These are phyloP conservation scores for Podotricha telesiphe DNA, from an alignment of 2,888 invertebrate genomes.

Conservation along the genomic window DNA sequence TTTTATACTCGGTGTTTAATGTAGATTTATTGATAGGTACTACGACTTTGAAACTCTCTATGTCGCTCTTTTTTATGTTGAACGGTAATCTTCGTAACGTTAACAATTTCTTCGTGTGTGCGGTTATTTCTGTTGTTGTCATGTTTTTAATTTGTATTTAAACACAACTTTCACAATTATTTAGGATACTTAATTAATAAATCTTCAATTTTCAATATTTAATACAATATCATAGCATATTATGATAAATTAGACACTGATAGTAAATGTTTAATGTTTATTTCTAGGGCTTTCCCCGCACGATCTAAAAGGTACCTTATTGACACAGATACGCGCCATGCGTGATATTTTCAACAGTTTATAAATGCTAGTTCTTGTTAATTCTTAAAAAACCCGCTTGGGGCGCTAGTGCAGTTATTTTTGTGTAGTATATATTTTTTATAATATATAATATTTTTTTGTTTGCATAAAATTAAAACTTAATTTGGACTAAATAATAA, in stretches of 20 bases:
- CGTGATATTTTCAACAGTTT: conserved; percentile 3
- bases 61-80: conserved; percentile 39
- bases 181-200: background rate
- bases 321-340: conserved; percentile 2
- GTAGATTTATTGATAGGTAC: conserved; percentile 25
- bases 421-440: background rate
- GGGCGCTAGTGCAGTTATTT: background rate
- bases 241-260: background rate
- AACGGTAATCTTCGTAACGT: conserved; percentile 33
- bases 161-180: background rate
- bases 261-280: background rate
- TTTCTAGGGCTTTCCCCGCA: conserved; percentile 14
- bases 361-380: background rate
- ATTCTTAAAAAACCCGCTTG: conserved; percentile 5
- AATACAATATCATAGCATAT: background rate
- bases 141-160: conserved; percentile 23
- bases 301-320: background rate
- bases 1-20: conserved; percentile 43
- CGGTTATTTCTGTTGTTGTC: conserved; percentile 10
- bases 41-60: conserved; percentile 36
- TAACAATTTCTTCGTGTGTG: background rate
- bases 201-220: background rate
- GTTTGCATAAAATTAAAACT: too few relatives aligned
- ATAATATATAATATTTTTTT: too few relatives aligned
- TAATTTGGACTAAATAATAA: too few relatives aligned